Percentiles rank a stretch among this genome's conserved stretches.
Conservation (phyloP, 1,140 invertebrate species). For the Drosophila ohnishii region DNA sequence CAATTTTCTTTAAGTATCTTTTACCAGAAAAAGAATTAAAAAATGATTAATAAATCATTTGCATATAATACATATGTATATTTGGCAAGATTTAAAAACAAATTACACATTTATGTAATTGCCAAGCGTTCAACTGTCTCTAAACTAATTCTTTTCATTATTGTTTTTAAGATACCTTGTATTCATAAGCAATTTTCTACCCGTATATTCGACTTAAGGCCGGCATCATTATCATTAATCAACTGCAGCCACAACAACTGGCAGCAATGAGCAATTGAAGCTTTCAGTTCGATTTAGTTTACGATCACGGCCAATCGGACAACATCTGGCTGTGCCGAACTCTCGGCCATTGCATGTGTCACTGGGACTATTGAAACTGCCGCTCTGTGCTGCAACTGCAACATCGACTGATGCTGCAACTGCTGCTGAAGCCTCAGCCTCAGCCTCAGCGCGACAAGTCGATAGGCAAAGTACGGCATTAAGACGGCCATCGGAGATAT, state of each 20-base stretch:
- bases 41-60: no score
- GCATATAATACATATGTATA: no score
- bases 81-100: neutral
- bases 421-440: neutral
- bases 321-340: slow-evolving; percentile 27
- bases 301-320: slow-evolving; percentile 23
- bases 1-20: no score
- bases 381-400: slow-evolving; percentile 13
- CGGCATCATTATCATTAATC: slow-evolving; percentile 45
- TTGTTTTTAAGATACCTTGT: neutral
- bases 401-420: neutral
- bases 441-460: slow-evolving; percentile 9
- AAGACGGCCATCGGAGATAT: slow-evolving; percentile 37
- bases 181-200: slow-evolving; percentile 8
- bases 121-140: neutral
- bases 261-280: slow-evolving; percentile 38
- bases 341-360: slow-evolving; percentile 33
- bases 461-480: slow-evolving; percentile 37
- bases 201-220: slow-evolving; percentile 22
- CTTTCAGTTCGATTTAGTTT: slow-evolving; percentile 39
- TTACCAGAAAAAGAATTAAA: no score
- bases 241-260: slow-evolving; percentile 28
- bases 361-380: slow-evolving; percentile 24
- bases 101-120: neutral
- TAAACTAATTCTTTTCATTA: no score